Base-by-base conservation (phyloP, 37 sponge, comb jelly and placozoan species). In the Halichondria panicea region DNA sequence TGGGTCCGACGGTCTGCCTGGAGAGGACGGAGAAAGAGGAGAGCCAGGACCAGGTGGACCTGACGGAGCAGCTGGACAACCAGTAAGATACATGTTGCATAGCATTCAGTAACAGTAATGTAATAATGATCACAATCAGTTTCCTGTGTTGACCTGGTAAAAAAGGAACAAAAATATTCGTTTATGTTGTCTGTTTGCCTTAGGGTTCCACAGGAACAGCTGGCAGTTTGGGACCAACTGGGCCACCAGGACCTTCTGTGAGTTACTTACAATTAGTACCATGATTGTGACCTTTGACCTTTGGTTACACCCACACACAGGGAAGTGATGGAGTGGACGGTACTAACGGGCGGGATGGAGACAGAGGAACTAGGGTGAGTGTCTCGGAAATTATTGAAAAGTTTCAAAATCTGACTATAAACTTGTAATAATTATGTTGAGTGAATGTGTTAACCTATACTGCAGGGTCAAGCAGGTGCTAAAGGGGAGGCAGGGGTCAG, bases 261-360 rank as follows among this genome's bases (percentile, higher is more conserved):
- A 40, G 81, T 80, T 22, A 2, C 28, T 37, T n/a, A n/a, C n/a
- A n/a, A n/a, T n/a, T n/a, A n/a, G n/a, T n/a, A n/a, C n/a, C n/a
- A n/a, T n/a, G n/a, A n/a, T n/a, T 7, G 11, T 67, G 79, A 56
- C 64, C 22, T 4, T 27, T 63, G 37, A 63, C 1, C 22, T 27
- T 30, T 30, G 36, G 1, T n/a, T 50, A 2, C 28, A 18, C n/a
- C n/a, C n/a, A n/a, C n/a, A n/a, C n/a, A 3, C 40, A 85, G 84
- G 86, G 86, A 31, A 11, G 55, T 31, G 73, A 53, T 32, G 86
- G 86, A 36, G 28, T 53, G 33, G 62, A 71, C 66, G 86, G 78
- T 13, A 13, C 52, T 11, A 53, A 72, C 31, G 86, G 86, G 21
- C 31, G 35, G 24, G 66, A 77, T 85, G 86, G 86, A 34, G 79